phyloP scores from a whole-genome alignment of 2,113 vertebrate genomes.

The Macroglossus sobrinus region DNA sequence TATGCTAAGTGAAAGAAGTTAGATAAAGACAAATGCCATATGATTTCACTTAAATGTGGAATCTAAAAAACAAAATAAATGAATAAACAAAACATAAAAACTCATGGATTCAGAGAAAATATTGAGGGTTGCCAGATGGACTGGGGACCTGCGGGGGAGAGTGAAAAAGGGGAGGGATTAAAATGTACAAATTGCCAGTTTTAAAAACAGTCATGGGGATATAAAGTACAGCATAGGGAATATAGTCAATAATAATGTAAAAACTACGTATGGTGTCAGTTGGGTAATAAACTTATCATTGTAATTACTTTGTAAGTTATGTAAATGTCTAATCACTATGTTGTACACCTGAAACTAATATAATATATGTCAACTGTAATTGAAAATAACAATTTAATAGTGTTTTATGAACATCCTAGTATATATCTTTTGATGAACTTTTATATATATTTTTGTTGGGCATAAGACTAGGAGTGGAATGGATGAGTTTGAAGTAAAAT shows the following conservation, averaged over 20 bases:
- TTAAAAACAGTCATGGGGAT: neutral
- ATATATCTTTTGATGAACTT: neutral
- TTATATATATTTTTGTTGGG: neutral
- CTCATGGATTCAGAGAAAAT: neutral
- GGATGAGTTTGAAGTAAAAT: neutral
- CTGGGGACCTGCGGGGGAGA: neutral
- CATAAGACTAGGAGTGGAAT: neutral
- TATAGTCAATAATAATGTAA: neutral
- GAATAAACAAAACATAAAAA: neutral
- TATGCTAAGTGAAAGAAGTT: neutral
- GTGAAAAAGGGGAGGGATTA: neutral
- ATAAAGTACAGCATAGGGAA: neutral
- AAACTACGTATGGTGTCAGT: neutral
- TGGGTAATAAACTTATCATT: neutral
- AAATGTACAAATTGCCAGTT: neutral
- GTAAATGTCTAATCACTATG: neutral
- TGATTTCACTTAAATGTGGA: neutral
- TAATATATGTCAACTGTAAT: neutral
- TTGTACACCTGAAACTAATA: neutral
- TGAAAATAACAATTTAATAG: neutral
- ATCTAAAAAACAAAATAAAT: neutral
- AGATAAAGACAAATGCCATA: neutral
- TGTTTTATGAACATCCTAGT: neutral
- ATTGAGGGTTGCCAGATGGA: neutral
- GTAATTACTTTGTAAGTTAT: too few species aligned